These are phyloP conservation scores for Myotis lucifugus DNA, from an alignment of 2,113 vertebrate species.

Conservation along the genomic window DNA sequence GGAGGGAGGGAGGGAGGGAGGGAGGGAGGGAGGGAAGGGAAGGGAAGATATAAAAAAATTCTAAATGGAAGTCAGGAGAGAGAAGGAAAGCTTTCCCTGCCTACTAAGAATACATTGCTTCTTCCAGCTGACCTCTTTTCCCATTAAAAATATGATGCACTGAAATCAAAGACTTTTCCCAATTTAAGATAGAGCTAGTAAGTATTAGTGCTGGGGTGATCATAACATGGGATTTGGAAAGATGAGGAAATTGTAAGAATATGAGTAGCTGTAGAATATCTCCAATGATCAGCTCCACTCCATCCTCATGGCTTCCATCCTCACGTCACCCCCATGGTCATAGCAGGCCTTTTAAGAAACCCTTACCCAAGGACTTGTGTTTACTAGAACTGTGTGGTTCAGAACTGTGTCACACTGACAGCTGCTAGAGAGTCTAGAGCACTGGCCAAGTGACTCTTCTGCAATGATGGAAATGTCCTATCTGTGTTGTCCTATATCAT, in stretches of 20 bases:
- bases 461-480: background rate
- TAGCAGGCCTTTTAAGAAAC: background rate
- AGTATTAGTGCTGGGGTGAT: background rate
- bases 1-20: fast-evolving
- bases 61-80: background rate
- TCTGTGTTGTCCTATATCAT: background rate
- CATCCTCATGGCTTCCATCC: background rate
- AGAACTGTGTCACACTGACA: background rate
- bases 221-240: background rate
- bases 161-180: background rate
- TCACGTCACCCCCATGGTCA: background rate
- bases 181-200: background rate
- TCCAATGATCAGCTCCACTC: background rate
- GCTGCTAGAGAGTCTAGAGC: background rate
- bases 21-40: fast-evolving
- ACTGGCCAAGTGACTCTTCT: background rate
- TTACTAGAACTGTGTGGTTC: background rate
- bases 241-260: background rate
- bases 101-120: background rate
- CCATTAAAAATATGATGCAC: background rate
- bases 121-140: background rate
- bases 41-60: background rate
- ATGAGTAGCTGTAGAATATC: background rate
- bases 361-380: background rate
- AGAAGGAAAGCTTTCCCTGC: background rate